Evolutionary conservation across 2,797 vertebrate genomes (phyloP).

Genomic region (Pyrocephalus nanus): DNA sequence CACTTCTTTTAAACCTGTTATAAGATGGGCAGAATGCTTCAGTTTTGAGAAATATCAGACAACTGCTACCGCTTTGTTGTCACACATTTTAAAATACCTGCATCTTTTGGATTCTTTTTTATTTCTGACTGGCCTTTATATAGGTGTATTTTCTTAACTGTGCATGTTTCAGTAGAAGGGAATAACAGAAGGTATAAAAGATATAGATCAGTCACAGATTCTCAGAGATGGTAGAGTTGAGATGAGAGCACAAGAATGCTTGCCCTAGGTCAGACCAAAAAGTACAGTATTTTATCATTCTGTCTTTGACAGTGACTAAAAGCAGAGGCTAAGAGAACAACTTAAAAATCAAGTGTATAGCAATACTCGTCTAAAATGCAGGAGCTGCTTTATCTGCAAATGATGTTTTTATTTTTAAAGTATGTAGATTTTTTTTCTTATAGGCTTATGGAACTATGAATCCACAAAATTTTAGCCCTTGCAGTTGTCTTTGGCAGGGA

Average conservation of each 20-base stretch:
- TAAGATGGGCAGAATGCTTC: not conserved
- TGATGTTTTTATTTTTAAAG: not conserved
- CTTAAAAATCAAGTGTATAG: not conserved
- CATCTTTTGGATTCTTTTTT: not conserved
- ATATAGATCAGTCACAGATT: not conserved
- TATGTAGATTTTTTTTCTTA: not conserved
- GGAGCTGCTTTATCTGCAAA: not conserved
- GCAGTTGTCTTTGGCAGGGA: not conserved
- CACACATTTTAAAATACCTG: not conserved
- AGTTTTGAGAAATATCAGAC: not conserved
- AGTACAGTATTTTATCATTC: not conserved
- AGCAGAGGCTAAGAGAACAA: not conserved
- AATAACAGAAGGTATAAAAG: not conserved
- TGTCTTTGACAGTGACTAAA: not conserved
- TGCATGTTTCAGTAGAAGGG: not conserved
- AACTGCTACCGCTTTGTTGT: not conserved
- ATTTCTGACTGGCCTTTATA: not conserved
- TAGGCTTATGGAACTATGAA: not conserved
- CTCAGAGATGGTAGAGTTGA: not conserved
- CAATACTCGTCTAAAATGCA: not conserved
- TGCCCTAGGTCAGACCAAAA: not conserved
- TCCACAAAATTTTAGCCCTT: not conserved
- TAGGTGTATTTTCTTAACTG: not conserved
- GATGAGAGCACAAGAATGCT: not conserved
- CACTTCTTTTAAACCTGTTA: not conserved